These are phyloP conservation scores for Pogona vitticeps DNA, from an alignment of 2,113 vertebrate species.

Conservation along the genomic window DNA sequence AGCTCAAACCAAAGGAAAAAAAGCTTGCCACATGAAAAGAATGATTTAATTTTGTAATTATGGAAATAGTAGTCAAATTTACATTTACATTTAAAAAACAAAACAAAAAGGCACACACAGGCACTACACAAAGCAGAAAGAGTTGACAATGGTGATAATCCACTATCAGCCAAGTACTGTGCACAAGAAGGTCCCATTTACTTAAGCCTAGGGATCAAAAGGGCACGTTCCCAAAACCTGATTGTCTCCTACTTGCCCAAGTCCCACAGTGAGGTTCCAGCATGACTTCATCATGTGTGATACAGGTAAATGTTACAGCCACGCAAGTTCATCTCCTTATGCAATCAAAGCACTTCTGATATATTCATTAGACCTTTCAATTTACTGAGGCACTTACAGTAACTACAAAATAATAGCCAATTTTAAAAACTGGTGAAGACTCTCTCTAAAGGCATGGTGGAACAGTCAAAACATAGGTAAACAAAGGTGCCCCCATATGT, in stretches of 20 bases:
- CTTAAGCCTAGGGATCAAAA: neutral
- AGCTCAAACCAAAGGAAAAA: conserved; percentile 56
- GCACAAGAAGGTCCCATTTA: neutral
- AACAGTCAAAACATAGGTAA: too few relatives aligned
- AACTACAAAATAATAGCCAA: neutral
- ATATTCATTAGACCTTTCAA: too few relatives aligned
- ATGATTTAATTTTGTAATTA: neutral
- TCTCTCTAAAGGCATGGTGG: neutral
- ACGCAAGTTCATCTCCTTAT: neutral
- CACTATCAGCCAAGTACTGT: conserved; percentile 18
- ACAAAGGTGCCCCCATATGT: too few relatives aligned
- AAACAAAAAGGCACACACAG: conserved; percentile 57
- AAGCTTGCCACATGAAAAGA: neutral
- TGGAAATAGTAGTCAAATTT: conserved; percentile 21
- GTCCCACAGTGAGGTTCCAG: conserved; percentile 24
- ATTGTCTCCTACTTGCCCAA: neutral
- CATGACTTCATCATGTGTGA: neutral
- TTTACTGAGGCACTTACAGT: neutral
- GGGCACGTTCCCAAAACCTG: neutral
- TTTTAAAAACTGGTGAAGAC: neutral
- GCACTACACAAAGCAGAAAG: conserved; percentile 57
- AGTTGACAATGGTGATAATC: conserved; percentile 50
- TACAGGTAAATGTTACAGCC: neutral
- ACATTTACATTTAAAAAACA: conserved; percentile 39
- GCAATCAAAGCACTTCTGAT: neutral